A percentile compares a stretch with the other conserved stretches of the same genome.
These are phyloP conservation scores for Egretta garzetta DNA, from an alignment of 2,113 vertebrate genomes.

Conservation along the genomic window DNA sequence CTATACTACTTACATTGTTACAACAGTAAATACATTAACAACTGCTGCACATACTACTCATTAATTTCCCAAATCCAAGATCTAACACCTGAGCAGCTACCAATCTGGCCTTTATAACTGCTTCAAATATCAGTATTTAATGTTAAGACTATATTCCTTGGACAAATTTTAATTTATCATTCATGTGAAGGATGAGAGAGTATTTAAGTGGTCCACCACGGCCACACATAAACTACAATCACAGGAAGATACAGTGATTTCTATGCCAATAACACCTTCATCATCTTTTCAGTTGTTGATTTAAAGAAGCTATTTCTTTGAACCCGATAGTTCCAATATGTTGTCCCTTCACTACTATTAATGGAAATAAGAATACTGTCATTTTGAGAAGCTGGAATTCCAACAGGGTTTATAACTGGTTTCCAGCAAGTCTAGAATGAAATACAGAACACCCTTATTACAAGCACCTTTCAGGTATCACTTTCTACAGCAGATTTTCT, in stretches of 20 bases:
- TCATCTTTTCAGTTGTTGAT: background rate
- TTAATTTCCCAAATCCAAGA: background rate
- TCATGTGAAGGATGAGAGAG: background rate
- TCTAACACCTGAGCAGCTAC: background rate
- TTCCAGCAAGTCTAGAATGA: background rate
- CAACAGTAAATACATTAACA: background rate
- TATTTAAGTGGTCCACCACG: background rate
- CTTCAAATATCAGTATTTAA: background rate
- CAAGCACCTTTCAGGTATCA: background rate
- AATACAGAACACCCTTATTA: background rate
- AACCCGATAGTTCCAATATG: accelerated
- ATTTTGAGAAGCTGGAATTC: background rate
- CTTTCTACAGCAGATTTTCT: background rate
- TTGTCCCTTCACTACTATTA: background rate
- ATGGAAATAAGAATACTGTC: background rate
- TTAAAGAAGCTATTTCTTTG: background rate
- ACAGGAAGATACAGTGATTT: background rate
- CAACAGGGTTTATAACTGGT: background rate
- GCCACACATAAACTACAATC: background rate
- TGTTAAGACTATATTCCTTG: background rate
- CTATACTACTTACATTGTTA: background rate
- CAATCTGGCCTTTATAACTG: background rate
- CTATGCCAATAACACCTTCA: background rate
- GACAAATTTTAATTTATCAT: background rate
- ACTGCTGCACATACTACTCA: background rate